Evolutionary conservation across 2,797 vertebrate genomes (phyloP), one percentile per base, ranked within the genome.

Genomic region (Tamandua tetradactyla): DNA sequence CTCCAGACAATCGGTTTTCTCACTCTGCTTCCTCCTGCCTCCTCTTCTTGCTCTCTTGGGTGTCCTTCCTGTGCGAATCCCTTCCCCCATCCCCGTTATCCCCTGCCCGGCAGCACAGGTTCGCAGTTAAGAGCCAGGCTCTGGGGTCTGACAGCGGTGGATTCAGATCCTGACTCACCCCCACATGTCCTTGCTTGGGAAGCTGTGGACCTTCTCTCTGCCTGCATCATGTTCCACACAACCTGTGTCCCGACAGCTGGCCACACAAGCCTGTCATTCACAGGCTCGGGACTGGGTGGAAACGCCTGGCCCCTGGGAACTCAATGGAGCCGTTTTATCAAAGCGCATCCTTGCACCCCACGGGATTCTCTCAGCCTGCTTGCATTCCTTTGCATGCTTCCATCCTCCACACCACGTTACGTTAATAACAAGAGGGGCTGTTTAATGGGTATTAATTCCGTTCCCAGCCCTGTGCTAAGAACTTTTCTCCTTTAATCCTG

Each of bases 321-420:
- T n/a, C 30, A 17, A 32, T 0, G 0, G 20, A 47, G 9, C 8
- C 5, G 2, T 8, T 44, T 35, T 49, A 35, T 74, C 25, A 9
- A 1, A 25, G 47, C 0, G 10, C 25, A 17, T 23, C 25, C 52
- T n/a, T 47, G 35, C 12, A 17, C 3, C 0, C 8, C 23, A n/a
- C 40, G 13, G 3, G 18, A 25, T 20, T 20, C 80, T 20, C 42
- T 49, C 7, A 1, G 14, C 49, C 32, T 47, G 40, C 22, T 4
- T 32, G 42, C 23, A 2, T 13, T 49, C 37, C 35, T 27, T 42
- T 32, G 40, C 7, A 22, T 13, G 18, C 42, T 81, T 62, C 62
- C 1, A 0, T 22, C 68, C 40, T 69, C 82, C 8, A 2, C 0
- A 1, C n/a, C 0, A 1, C 23, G 3, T 37, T 0, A 61, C 35